Evolutionary conservation across 1,140 invertebrate species (phyloP).

Genomic region (Drosophila sproati): DNA sequence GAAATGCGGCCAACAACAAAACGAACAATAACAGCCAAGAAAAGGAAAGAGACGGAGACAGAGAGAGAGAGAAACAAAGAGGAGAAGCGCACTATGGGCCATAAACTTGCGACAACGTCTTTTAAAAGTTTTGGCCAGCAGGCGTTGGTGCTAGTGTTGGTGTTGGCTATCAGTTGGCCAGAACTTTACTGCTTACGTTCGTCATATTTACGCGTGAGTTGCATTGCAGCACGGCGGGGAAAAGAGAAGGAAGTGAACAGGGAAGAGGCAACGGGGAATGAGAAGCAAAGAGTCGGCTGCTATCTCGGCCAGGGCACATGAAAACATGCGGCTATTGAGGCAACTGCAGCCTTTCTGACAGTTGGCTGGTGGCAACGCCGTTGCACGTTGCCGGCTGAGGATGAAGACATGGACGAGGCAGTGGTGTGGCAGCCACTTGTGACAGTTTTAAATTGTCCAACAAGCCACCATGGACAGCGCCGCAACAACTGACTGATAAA

Average conservation of each 20-base stretch:
- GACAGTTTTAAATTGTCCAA: slow-evolving; percentile 77
- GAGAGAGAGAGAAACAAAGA: not conserved
- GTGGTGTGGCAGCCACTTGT: slow-evolving; percentile 59
- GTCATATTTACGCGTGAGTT: slow-evolving; percentile 79
- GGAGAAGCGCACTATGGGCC: slow-evolving; percentile 44
- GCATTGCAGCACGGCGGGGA: slow-evolving; percentile 20
- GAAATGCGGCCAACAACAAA: slow-evolving; percentile 68
- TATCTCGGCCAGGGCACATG: slow-evolving; percentile 46
- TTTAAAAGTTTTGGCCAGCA: slow-evolving; percentile 53
- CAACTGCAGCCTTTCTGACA: slow-evolving; percentile 61
- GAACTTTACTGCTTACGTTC: slow-evolving; percentile 81
- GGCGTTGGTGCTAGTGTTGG: slow-evolving; percentile 55
- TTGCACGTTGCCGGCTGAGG: slow-evolving; percentile 9
- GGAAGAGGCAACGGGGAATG: not conserved
- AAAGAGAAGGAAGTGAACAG: not conserved
- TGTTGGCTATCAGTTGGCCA: slow-evolving; percentile 79
- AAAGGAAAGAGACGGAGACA: not conserved
- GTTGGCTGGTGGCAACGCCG: slow-evolving; percentile 40
- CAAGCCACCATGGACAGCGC: slow-evolving; percentile 64
- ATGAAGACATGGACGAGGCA: not conserved
- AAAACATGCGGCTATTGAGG: slow-evolving; percentile 54
- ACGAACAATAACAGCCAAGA: slow-evolving; percentile 5
- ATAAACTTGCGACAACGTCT: slow-evolving; percentile 77
- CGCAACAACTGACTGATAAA: slow-evolving; percentile 80
- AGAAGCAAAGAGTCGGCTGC: slow-evolving; percentile 22